Evolutionary conservation across 2,888 invertebrate species (phyloP), one percentile per base, ranked within the genome.

Genomic region (Elmis aenea): DNA sequence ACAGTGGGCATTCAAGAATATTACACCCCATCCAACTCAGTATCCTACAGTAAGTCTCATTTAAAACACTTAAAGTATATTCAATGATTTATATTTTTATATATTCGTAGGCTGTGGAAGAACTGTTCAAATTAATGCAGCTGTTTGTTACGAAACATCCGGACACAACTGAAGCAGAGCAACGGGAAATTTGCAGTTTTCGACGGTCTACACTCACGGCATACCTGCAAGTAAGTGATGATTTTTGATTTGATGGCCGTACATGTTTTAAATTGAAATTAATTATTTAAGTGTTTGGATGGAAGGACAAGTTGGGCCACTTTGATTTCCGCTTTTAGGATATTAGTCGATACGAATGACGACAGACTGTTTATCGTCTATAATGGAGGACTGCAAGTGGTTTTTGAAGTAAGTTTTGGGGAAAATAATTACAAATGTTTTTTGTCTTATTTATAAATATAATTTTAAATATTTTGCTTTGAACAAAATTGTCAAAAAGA

Each of bases 1-100:
- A 24, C 90, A 91, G 62, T 95, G 94, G 94, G 94, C 94, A 13
- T 94, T 94, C 68, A 85, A 93, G 59, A 94, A 94, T 67, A 93
- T 95, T 47, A 90, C 92, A 16, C 92, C 93, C n/a, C 92, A 92
- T 69, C 90, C 92, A 3, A 90, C 90, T 12, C 86, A 94, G 54
- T 95, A 95, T 71, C 84, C 89, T 10, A 81, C 81, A 45, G 82
- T 77, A 62, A 67, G 63, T 59, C 8, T 16, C 9, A 9, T 6
- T 23, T 23, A n/a, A n/a, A n/a, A n/a, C n/a, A 18, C 6, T 18
- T 18, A 18, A 5, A 18, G 5, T 5, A 18, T 8, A 9, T 28
- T 11, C n/a, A 14, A 6, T 3, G 5, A n/a, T 18, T 18, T 9
- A 18, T 15, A 18, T 18, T 10, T n/a, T 28, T 28, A 16, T 28